These are phyloP conservation scores for Dicranocentrus wangi DNA, from an alignment of 2,888 invertebrate species.

Conservation along the genomic window DNA sequence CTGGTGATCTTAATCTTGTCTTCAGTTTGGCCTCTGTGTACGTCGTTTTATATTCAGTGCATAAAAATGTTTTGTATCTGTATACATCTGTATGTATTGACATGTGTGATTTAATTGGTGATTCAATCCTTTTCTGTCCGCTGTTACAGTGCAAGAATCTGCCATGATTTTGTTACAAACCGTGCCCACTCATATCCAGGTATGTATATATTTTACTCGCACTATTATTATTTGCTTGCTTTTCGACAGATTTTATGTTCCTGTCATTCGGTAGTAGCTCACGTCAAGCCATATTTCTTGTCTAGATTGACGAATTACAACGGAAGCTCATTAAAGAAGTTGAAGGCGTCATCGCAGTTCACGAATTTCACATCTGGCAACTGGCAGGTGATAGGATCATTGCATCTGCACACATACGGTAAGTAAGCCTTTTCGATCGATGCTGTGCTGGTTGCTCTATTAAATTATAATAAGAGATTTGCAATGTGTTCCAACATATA, in stretches of 20 bases:
- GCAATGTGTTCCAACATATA: too few species aligned
- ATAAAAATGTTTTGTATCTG: background rate
- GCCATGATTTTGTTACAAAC: slow-evolving; percentile 96
- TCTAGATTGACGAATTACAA: slow-evolving; percentile 91
- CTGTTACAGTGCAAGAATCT: slow-evolving; percentile 85
- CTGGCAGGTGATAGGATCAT: slow-evolving; percentile 93
- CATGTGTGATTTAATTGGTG: background rate
- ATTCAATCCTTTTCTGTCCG: background rate
- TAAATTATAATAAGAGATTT: too few species aligned
- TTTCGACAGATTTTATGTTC: background rate
- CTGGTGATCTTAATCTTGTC: slow-evolving; percentile 89
- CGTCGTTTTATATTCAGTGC: slow-evolving; percentile 61
- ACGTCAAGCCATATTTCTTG: too few species aligned
- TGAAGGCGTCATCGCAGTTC: slow-evolving; percentile 95
- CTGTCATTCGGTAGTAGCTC: too few species aligned
- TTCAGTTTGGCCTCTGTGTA: slow-evolving; percentile 89
- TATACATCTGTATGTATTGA: background rate
- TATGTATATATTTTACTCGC: slow-evolving; percentile 69
- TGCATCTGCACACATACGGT: slow-evolving; percentile 96
- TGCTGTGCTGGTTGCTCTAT: too few species aligned
- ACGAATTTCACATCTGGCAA: slow-evolving; percentile 99
- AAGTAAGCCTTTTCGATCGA: slow-evolving; percentile 45
- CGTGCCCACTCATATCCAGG: slow-evolving; percentile 97
- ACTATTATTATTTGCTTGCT: background rate
- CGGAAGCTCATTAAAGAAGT: slow-evolving; percentile 89